Conservation (phyloP, 1,140 invertebrate species). For the Octopus bimaculoides region DNA sequence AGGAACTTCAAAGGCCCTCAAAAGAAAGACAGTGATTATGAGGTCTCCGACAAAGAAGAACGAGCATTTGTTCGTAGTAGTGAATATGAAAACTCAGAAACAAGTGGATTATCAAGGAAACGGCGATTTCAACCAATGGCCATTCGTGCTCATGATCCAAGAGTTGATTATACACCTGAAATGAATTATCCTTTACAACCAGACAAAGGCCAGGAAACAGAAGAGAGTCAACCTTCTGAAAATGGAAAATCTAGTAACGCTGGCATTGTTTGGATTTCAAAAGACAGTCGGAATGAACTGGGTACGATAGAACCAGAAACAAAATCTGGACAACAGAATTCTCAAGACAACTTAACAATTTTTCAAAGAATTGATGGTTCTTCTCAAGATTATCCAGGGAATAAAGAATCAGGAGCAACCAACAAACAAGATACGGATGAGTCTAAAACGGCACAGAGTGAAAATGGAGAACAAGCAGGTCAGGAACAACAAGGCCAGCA, state of each 20-base stretch:
- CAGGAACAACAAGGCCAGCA: background rate
- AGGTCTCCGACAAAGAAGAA: too few species aligned
- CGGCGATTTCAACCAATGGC: conserved; percentile 3
- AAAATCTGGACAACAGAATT: background rate
- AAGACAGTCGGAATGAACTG: background rate
- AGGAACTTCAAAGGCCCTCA: too few species aligned
- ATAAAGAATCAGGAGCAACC: background rate
- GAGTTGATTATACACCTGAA: background rate
- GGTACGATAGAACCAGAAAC: background rate
- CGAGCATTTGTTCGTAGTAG: too few species aligned
- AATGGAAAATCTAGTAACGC: background rate
- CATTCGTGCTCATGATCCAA: background rate
- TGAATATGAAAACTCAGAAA: background rate
- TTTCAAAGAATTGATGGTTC: background rate
- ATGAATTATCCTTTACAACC: background rate
- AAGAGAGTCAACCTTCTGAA: background rate
- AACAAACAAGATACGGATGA: background rate
- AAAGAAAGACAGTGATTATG: too few species aligned
- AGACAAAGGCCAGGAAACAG: background rate
- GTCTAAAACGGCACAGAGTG: background rate
- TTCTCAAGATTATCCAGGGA: background rate
- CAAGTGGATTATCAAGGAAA: background rate
- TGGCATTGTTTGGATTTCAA: background rate
- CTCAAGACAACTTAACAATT: background rate
- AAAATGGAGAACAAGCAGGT: background rate